phyloP scores from a whole-genome alignment of 2,113 vertebrate genomes.

The Burhinus bistriatus region DNA sequence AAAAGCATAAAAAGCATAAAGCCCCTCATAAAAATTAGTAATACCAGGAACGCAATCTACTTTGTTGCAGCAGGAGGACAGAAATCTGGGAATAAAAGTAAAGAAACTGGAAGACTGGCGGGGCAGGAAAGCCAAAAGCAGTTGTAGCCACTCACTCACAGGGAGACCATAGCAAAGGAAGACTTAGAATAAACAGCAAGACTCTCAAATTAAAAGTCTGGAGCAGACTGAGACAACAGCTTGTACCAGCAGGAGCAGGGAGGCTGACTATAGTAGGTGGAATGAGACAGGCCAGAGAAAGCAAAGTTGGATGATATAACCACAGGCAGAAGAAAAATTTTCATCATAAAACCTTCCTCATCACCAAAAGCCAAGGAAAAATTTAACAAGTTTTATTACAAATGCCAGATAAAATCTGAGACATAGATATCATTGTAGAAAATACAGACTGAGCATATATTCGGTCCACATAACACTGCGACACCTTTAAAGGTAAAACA shows the following conservation, averaged over 20 bases:
- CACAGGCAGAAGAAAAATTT: neutral
- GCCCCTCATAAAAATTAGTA: neutral
- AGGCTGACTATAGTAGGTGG: neutral
- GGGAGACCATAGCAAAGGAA: neutral
- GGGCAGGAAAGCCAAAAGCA: neutral
- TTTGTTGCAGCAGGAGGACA: neutral
- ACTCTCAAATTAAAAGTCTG: neutral
- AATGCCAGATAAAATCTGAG: neutral
- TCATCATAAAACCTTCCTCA: neutral
- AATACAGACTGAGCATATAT: neutral
- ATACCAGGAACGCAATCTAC: neutral
- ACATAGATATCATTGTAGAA: neutral
- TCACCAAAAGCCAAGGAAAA: neutral
- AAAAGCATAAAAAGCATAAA: neutral
- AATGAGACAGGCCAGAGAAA: neutral
- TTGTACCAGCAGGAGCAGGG: slow-evolving; percentile 38
- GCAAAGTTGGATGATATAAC: neutral
- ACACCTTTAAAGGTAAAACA: neutral
- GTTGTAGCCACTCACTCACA: neutral
- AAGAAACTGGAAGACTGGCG: neutral
- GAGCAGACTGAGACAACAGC: slow-evolving; percentile 49
- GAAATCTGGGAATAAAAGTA: neutral
- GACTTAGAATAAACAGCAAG: neutral
- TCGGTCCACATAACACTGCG: neutral
- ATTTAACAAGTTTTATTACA: neutral